Conservation (phyloP, 2,888 invertebrate species). For the Agrenia bidenticulata region DNA sequence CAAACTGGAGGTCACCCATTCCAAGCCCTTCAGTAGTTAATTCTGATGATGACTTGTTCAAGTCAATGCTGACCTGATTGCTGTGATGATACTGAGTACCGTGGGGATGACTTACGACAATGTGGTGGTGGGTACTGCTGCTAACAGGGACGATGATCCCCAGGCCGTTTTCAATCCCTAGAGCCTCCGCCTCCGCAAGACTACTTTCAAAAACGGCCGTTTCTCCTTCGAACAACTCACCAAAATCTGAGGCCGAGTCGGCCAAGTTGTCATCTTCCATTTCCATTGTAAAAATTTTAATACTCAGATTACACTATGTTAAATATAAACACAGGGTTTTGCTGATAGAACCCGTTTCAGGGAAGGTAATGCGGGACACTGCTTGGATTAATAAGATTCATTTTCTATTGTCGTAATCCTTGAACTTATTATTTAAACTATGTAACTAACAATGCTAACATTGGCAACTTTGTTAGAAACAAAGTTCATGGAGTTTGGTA, state of each 20-base stretch:
- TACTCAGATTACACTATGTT: neutral
- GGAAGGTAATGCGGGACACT: too few species aligned
- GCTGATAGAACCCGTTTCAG: neutral
- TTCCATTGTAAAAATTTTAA: neutral
- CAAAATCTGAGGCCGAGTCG: conserved; percentile 27
- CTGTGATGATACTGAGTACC: too few species aligned
- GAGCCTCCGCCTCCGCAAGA: conserved; percentile 14
- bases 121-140: too few species aligned
- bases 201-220: conserved; percentile 30
- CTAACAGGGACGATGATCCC: neutral
- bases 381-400: too few species aligned
- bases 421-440: neutral
- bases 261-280: conserved; percentile 29
- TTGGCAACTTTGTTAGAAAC: too few species aligned
- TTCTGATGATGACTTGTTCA: too few species aligned
- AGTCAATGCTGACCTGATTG: too few species aligned
- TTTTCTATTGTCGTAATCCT: neutral
- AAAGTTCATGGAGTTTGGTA: too few species aligned
- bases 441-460: neutral
- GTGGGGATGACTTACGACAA: conserved; percentile 21
- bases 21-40: too few species aligned
- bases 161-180: conserved; percentile 2
- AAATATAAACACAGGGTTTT: neutral
- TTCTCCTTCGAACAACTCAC: conserved; percentile 38
- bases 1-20: conserved; percentile 21